A percentile compares a stretch with the other conserved stretches of the same genome.
Conservation (phyloP, 2,888 invertebrate species). For the Drosophila greeni region DNA sequence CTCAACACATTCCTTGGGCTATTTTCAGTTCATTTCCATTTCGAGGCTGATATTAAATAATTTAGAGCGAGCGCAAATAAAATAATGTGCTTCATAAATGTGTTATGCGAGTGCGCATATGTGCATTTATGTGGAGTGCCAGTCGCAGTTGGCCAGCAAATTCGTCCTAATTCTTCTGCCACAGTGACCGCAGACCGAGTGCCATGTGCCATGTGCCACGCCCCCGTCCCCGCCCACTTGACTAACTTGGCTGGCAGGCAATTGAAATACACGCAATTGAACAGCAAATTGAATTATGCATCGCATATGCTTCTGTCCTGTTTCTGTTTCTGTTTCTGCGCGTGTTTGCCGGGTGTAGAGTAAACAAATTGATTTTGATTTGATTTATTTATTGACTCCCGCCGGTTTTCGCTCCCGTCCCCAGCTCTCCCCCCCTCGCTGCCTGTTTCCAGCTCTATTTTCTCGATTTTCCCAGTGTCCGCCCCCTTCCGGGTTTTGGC, state of each 20-base stretch:
- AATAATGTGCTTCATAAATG: conserved; percentile 28
- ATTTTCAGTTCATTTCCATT: conserved; percentile 28
- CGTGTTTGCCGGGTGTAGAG: conserved; percentile 43
- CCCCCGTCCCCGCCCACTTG: neutral
- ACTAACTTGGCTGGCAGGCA: conserved; percentile 52
- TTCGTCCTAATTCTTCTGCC: conserved; percentile 38
- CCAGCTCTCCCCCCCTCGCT: neutral
- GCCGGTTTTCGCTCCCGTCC: conserved; percentile 16
- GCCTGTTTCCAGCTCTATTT: neutral
- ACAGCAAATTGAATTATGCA: conserved; percentile 72
- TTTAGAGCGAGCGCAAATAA: conserved; percentile 29
- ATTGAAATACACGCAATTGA: conserved; percentile 70
- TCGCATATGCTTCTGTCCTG: conserved; percentile 46
- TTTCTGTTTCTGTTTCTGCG: conserved; percentile 14
- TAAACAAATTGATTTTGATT: conserved; percentile 73
- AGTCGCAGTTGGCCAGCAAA: conserved; percentile 11
- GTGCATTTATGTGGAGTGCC: conserved; percentile 7
- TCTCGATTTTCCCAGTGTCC: neutral
- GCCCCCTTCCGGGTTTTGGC: conserved; percentile 7
- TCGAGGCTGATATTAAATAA: conserved; percentile 22
- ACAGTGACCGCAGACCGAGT: conserved; percentile 35
- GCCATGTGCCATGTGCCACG: neutral
- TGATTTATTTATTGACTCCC: conserved; percentile 67
- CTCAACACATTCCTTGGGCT: conserved; percentile 17
- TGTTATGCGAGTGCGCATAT: conserved; percentile 7